Evolutionary conservation across 1,140 invertebrate genomes (phyloP).

Genomic region (Procambarus clarkii): DNA sequence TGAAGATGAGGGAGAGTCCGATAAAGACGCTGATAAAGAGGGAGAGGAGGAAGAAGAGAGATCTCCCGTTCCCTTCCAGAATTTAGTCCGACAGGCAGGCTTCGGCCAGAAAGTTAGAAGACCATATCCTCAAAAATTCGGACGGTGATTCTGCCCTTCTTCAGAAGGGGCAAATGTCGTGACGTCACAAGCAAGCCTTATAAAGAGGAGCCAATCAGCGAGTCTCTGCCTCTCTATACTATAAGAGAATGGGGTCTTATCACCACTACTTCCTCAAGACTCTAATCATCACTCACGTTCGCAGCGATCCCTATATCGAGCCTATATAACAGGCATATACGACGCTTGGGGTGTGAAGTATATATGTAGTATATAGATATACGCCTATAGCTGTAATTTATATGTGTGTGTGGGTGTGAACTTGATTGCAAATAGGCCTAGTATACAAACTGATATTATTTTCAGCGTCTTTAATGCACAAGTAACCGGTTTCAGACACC

Average conservation of each 20-base stretch:
- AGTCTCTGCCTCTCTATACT: background rate
- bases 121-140: background rate
- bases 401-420: too few species aligned
- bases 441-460: too few species aligned
- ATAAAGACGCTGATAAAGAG: background rate
- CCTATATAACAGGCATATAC: too few species aligned
- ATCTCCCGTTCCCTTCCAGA: background rate
- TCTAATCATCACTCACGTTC: too few species aligned
- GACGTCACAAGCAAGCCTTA: background rate
- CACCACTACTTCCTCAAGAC: background rate
- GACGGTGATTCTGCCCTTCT: background rate
- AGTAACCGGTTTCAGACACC: too few species aligned
- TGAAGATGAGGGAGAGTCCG: background rate
- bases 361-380: too few species aligned
- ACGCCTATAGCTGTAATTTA: too few species aligned
- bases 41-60: slow-evolving; percentile 4
- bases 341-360: too few species aligned
- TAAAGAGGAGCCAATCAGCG: background rate
- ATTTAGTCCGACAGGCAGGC: background rate
- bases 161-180: too few species aligned
- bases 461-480: too few species aligned
- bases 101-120: background rate
- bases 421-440: too few species aligned
- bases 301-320: too few species aligned
- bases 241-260: background rate